Evolutionary conservation across 2,888 invertebrate genomes (phyloP).

Genomic region (Merodon equestris): DNA sequence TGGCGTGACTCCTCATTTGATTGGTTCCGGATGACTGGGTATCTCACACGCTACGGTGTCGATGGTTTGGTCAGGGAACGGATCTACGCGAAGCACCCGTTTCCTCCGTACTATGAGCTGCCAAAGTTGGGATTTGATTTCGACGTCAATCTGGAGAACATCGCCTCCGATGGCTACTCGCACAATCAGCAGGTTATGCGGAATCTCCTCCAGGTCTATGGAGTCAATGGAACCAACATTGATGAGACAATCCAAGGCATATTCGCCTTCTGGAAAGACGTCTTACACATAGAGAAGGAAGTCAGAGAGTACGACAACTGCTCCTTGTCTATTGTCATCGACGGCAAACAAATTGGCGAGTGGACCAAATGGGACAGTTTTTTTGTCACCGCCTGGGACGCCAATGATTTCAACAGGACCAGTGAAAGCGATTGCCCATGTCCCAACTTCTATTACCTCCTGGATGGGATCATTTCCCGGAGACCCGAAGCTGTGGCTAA

Average conservation of each 20-base stretch:
- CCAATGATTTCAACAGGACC: conserved; percentile 40
- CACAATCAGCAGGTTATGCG: conserved; percentile 74
- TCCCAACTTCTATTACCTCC: conserved; percentile 70
- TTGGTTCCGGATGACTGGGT: conserved; percentile 77
- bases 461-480: conserved; percentile 71
- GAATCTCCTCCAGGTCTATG: conserved; percentile 68
- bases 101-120: conserved; percentile 73
- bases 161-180: conserved; percentile 72
- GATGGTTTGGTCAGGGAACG: conserved; percentile 71
- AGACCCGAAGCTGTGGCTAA: conserved; percentile 74
- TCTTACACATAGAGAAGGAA: conserved; percentile 64
- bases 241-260: conserved; percentile 70
- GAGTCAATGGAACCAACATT: conserved; percentile 70
- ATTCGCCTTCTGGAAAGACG: conserved; percentile 73
- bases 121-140: conserved; percentile 75
- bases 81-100: conserved; percentile 71
- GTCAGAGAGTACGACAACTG: conserved; percentile 69
- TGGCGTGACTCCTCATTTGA: conserved; percentile 72
- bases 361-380: conserved; percentile 73
- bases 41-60: conserved; percentile 73
- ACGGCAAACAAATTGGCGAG: conserved; percentile 40
- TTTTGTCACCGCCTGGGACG: conserved; percentile 74
- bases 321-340: neutral
- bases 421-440: conserved; percentile 69
- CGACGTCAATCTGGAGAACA: conserved; percentile 74